Evolutionary conservation across 2,797 vertebrate species (phyloP).

Genomic region (Acipenser ruthenus): DNA sequence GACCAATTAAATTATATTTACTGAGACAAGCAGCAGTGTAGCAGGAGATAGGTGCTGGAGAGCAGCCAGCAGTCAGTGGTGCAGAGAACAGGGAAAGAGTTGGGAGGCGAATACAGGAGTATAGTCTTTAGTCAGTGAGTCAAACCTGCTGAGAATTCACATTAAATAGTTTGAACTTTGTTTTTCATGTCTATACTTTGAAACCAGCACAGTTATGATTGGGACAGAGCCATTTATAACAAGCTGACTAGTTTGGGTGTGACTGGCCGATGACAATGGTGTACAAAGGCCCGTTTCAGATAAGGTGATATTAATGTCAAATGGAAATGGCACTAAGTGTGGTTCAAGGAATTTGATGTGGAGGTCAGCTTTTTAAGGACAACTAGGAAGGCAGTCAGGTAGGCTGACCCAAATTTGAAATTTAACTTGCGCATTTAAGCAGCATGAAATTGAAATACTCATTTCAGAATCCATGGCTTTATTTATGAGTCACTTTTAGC

Average conservation of each 20-base stretch:
- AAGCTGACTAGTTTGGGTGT: constrained; percentile 8
- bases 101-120: constrained; percentile 5
- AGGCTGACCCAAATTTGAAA: constrained; percentile 11
- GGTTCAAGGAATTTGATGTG: neutral
- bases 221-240: constrained; percentile 19
- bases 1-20: constrained; percentile 19
- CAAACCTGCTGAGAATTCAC: constrained; percentile 25
- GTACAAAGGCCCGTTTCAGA: neutral
- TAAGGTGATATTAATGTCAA: constrained; percentile 3
- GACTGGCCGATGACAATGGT: constrained; percentile 7
- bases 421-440: constrained; percentile 17
- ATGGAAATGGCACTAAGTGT: neutral
- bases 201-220: constrained; percentile 5
- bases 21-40: constrained; percentile 12
- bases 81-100: constrained; percentile 4
- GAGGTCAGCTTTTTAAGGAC: neutral
- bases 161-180: constrained; percentile 32
- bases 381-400: neutral
- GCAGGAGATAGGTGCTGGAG: constrained; percentile 4
- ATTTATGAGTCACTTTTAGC: constrained; percentile 16
- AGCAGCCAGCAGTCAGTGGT: constrained; percentile 6
- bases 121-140: constrained; percentile 1
- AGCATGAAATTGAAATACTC: constrained; percentile 15
- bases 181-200: constrained; percentile 25
- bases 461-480: too few relatives aligned